phyloP scores from a whole-genome alignment of 2,113 vertebrate genomes.

The Hippocampus comes region DNA sequence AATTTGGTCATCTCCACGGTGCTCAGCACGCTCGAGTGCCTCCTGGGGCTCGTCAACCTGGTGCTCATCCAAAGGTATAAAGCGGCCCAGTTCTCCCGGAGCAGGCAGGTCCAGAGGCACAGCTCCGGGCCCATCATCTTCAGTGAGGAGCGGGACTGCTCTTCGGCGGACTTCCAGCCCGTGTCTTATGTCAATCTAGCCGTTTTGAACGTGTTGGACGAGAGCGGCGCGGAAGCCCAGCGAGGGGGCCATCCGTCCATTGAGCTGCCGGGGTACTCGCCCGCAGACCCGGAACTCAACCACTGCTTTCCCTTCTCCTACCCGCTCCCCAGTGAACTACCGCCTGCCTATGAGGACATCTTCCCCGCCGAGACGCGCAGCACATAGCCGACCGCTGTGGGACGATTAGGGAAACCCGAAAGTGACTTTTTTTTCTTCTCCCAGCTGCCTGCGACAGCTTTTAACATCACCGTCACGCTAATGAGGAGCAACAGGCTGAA shows the following conservation, averaged over 20 bases:
- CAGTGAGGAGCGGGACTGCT: slow-evolving; percentile 81
- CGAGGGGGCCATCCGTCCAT: slow-evolving; percentile 87
- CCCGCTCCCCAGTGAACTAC: slow-evolving; percentile 80
- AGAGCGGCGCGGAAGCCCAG: slow-evolving; percentile 85
- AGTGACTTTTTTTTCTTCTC: not conserved
- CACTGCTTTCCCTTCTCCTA: slow-evolving; percentile 87
- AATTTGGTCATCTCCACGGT: slow-evolving; percentile 88
- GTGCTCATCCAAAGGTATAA: slow-evolving; percentile 85
- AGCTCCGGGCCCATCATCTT: slow-evolving; percentile 78
- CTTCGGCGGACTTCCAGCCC: slow-evolving; percentile 78
- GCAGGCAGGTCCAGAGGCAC: slow-evolving; percentile 69
- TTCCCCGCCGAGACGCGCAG: slow-evolving; percentile 74
- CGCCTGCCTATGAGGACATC: slow-evolving; percentile 87
- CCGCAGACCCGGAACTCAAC: slow-evolving; percentile 83
- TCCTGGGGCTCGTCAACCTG: slow-evolving; percentile 85
- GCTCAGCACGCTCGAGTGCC: slow-evolving; percentile 88
- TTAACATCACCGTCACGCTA: slow-evolving; percentile 27
- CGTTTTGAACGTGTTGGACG: slow-evolving; percentile 78
- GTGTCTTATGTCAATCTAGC: slow-evolving; percentile 92
- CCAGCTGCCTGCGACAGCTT: slow-evolving; percentile 11
- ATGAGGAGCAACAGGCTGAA: slow-evolving; percentile 7
- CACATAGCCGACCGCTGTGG: slow-evolving; percentile 47
- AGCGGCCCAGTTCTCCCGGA: slow-evolving; percentile 78
- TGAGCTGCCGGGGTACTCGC: slow-evolving; percentile 89
- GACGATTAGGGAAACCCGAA: too few relatives aligned